Evolutionary conservation across 2,797 vertebrate species (phyloP).

Genomic region (Orestias chungarensis): DNA sequence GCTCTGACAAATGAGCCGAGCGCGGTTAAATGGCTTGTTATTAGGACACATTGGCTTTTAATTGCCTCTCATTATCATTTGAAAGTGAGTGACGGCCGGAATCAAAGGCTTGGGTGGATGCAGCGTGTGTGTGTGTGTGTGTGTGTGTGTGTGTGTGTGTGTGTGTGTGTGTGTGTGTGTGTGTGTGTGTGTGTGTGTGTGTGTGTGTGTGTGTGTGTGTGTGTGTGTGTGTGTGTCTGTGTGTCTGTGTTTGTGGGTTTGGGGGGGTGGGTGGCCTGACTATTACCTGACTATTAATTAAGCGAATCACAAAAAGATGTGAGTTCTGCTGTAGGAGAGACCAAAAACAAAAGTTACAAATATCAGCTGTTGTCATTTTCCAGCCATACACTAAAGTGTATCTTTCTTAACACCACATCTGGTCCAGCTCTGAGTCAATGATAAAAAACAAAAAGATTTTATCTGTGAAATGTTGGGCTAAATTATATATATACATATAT

Average conservation of each 20-base stretch:
- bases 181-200: constrained; percentile 22
- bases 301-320: constrained; percentile 7
- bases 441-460: not conserved
- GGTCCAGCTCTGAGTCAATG: not conserved
- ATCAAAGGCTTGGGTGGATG: constrained; percentile 66
- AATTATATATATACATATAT: no score
- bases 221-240: constrained; percentile 23
- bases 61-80: constrained; percentile 82
- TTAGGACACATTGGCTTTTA: constrained; percentile 79
- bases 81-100: constrained; percentile 75
- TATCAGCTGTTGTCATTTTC: constrained; percentile 5
- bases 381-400: not conserved
- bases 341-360: constrained; percentile 7
- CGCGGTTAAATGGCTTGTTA: constrained; percentile 76
- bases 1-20: constrained; percentile 74
- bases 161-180: constrained; percentile 21
- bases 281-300: not conserved
- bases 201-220: constrained; percentile 5
- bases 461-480: not conserved
- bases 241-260: constrained; percentile 7
- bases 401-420: not conserved
- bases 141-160: constrained; percentile 6
- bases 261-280: no score
- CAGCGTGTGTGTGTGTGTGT: constrained; percentile 26
- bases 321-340: not conserved